A percentile compares a stretch with the other conserved stretches of the same genome.
Evolutionary conservation across 2,888 invertebrate genomes (phyloP).

Genomic region (Amphipyra berbera): DNA sequence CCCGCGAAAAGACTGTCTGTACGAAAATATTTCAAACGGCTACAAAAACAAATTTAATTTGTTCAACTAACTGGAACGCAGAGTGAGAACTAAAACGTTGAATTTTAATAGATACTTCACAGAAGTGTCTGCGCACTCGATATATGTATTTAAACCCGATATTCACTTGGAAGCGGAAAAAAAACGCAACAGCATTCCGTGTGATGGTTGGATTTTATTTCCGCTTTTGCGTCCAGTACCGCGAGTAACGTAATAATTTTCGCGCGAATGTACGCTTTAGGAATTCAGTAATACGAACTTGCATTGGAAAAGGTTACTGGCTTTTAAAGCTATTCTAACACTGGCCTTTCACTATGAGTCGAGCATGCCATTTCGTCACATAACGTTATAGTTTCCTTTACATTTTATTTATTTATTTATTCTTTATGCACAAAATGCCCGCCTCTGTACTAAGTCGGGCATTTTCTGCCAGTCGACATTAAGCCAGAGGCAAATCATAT

Average conservation of each 20-base stretch:
- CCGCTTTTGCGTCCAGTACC: constrained; percentile 1
- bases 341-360: no score
- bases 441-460: no score
- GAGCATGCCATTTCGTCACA: no score
- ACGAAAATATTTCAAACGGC: constrained; percentile 37
- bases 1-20: constrained; percentile 28
- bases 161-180: constrained; percentile 3
- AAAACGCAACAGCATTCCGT: constrained; percentile 14
- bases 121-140: constrained; percentile 19
- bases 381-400: no score
- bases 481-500: no score
- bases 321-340: constrained; percentile 2
- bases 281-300: constrained; percentile 6
- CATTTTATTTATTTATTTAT: no score
- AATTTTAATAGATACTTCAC: constrained; percentile 44
- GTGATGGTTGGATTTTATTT: constrained; percentile 13
- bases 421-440: no score
- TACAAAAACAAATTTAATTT: constrained; percentile 48
- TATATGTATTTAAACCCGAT: constrained; percentile 9
- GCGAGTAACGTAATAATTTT: constrained; percentile 21
- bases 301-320: constrained; percentile 12
- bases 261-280: constrained; percentile 9
- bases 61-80: constrained; percentile 44
- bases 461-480: no score
- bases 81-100: constrained; percentile 35